These are phyloP conservation scores for Mylabris sibirica DNA, from an alignment of 2,888 invertebrate genomes.

Conservation along the genomic window DNA sequence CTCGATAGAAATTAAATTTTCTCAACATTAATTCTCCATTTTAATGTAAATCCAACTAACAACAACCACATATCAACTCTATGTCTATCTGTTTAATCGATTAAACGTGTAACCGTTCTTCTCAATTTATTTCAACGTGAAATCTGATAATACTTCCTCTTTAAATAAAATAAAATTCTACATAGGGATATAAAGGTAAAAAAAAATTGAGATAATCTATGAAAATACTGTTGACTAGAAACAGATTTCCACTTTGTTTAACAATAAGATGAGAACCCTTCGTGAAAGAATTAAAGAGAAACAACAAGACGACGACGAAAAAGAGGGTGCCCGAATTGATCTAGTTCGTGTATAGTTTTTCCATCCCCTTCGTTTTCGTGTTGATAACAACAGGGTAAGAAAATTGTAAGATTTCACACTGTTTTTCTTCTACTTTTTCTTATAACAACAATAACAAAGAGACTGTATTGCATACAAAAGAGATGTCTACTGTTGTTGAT, in stretches of 20 bases:
- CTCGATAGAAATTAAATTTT: neutral
- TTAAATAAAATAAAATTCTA: no score
- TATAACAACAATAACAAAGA: constrained; percentile 18
- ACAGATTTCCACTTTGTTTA: constrained; percentile 8
- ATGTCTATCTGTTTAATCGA: neutral
- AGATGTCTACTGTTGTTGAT: constrained; percentile 32
- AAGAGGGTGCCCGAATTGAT: neutral
- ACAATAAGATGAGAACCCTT: neutral
- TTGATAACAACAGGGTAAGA: neutral
- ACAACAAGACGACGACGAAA: neutral
- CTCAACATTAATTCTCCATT: neutral
- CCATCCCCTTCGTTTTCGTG: neutral
- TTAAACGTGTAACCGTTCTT: neutral
- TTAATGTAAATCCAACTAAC: neutral
- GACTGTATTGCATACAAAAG: constrained; percentile 29
- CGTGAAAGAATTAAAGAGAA: neutral
- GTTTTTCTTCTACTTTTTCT: neutral
- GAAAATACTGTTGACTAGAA: neutral
- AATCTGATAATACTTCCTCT: neutral
- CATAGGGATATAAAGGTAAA: no score
- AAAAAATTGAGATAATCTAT: neutral
- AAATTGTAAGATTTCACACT: constrained; percentile 8
- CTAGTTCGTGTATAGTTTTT: neutral
- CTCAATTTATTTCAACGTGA: neutral
- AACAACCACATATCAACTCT: neutral